Base-by-base conservation (phyloP, 1,140 invertebrate species). In the Stegodyphus dumicola region DNA sequence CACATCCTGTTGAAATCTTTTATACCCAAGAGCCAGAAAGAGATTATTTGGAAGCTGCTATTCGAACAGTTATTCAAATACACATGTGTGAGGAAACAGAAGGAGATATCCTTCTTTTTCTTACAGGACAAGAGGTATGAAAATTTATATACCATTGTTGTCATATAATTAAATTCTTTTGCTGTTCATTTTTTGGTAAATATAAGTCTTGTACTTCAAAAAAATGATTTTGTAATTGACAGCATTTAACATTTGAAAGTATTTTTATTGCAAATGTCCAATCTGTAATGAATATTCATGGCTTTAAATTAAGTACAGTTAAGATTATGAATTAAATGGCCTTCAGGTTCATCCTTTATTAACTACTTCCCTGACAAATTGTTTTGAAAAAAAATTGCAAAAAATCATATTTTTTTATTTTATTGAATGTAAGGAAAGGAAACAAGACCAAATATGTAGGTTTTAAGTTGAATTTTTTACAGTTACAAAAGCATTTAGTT, bases 21-120 rank as follows among this genome's bases (percentile, higher is more conserved):
- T 99, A 99, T 90, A 99, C 99, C 0, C 98, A 97, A 0, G 98
- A 99, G 90, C 98, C 99, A 0, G 99, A 99, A 92, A 92, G 97
- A 53, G 98, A 99, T 90, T 99, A 99, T 90, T 91, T 99, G 64
- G 98, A 99, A 92, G 99, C 99, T 3, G 97, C 98, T 0, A 99
- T 99, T 88, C 92, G 98, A 88, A 99, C 99, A 5, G 98, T 99
- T 1, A 95, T 99, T 85, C 99, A 99, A 91, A 99, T 99, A 85
- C 99, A 99, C 90, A 96, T 99, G 93, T 99, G 98, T 91, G 98
- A 99, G 91, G 97, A 99, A 90, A 94, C 95, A 13, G 86, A 93
- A 13, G 98, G 99, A 17, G 98, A 99, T 91, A 94, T 99, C 80
- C 90, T 99, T 0, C 91, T 99, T 6, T 99, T 99, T 90, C 92